Evolutionary conservation across 2,113 vertebrate genomes (phyloP), one percentile per base, ranked within the genome.

Genomic region (Zosterops pallidus): DNA sequence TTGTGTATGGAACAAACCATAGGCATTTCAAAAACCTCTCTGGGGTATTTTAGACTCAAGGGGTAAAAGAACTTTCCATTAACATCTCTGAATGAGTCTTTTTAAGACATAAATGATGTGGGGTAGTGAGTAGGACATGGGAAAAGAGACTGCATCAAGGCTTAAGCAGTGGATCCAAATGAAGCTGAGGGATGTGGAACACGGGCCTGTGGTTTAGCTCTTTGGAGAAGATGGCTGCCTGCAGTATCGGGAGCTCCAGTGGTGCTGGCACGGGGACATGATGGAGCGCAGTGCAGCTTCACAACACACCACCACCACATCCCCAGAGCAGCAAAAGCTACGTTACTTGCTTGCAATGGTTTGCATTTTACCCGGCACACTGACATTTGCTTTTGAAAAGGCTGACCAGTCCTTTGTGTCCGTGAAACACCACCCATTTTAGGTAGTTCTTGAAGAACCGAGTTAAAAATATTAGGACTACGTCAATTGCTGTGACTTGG

Each of bases 391-490:
- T 75, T 60, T 57, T 94, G 77, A 50, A 86, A 77, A 71, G 83
- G 69, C 60, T 12, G 5, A 14, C 71, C 56, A 59, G 41, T n/a
- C 63, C 77, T 90, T 93, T 94, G 85, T 86, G 47, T 71, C 78
- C n/a, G 9, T 68, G n/a, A 91, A 90, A 79, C 21, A 1, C 76
- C 69, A 9, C 89, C 69, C 94, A 92, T 84, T 90, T 95, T 76
- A 91, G 80, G 70, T 64, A 86, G 63, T 68, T 94, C 87, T 92
- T 85, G 81, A 92, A 83, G 89, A 78, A 83, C 64, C 52, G 62
- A 94, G 94, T 94, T 95, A 95, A 97, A 96, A 96, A 96, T 95
- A 96, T 37, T 87, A 70, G 75, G 93, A 94, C 90, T 90, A 91
- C 65, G 69, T 92, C 94, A 96, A 59, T 60, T 94, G 85, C 92